Evolutionary conservation across 2,888 invertebrate genomes (phyloP), one percentile per base, ranked within the genome.

Genomic region (Agrotis clavis): DNA sequence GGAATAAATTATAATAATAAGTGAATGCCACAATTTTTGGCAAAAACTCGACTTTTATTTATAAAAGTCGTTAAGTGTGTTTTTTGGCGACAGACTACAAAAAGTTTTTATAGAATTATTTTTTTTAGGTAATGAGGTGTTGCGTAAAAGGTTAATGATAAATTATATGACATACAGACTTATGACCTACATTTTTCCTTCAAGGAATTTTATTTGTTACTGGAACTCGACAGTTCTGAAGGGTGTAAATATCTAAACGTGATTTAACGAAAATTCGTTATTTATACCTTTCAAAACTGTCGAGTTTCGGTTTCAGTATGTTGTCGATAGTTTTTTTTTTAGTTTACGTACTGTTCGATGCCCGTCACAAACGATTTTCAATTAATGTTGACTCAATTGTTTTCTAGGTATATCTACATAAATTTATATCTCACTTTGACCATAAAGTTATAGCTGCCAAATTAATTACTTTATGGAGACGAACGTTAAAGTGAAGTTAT

Each of bases 1-100:
- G 0, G 63, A 76, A 77, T 76, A 74, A 71, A 81, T 83, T 83
- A 77, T 69, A 71, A 69, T 56, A 63, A 74, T 73, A 67, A 35
- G 62, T 69, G 41, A 66, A 66, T 54, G 11, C 57, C 56, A 69
- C 25, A 7, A 30, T 6, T 60, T 21, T 63, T 66, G 61, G 50
- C 35, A 57, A 19, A 30, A 65, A 62, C 25, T 45, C n/a, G 54
- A 56, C 66, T 69, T 75, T 62, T 63, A 62, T 62, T 63, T 67
- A 54, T 54, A 63, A 56, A 53, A 48, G 56, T 69, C 75, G 21
- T 78, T 72, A 78, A 54, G 9, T 75, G n/a, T 71, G 61, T 30
- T 75, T 71, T 63, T 68, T 74, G 78, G 70, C 70, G 57, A 71
- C 67, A 11, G 9, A 25, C 54, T 56, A 25, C 41, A 16, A 51